These are phyloP conservation scores for Rosalia funebris DNA, from an alignment of 2,888 invertebrate genomes.

Conservation along the genomic window DNA sequence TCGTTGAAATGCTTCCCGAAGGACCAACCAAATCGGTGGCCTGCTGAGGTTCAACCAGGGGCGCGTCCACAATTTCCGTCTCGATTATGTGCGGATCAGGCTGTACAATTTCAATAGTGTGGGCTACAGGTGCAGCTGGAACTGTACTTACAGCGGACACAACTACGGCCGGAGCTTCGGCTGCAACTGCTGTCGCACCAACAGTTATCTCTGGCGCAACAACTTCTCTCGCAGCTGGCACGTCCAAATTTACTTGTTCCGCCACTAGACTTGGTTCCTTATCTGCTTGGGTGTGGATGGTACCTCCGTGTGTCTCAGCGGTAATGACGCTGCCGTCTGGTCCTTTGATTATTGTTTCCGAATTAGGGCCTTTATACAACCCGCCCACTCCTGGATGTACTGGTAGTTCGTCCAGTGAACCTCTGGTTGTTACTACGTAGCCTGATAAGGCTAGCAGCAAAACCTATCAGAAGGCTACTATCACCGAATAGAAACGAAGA, in stretches of 20 bases:
- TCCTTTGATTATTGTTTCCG: conserved; percentile 60
- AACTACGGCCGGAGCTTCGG: conserved; percentile 19
- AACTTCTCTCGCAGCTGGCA: not conserved
- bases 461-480: too few species aligned
- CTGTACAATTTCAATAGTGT: conserved; percentile 38
- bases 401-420: conserved; percentile 44
- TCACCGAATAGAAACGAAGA: too few species aligned
- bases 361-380: conserved; percentile 58
- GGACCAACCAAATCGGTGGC: conserved; percentile 55
- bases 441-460: conserved; percentile 38
- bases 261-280: conserved; percentile 46
- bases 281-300: conserved; percentile 38
- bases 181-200: conserved; percentile 1
- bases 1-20: conserved; percentile 56
- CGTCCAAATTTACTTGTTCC: conserved; percentile 25
- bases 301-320: conserved; percentile 54
- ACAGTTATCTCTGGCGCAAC: conserved; percentile 3
- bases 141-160: conserved; percentile 31
- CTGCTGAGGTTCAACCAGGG: conserved; percentile 49
- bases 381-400: conserved; percentile 58
- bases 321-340: conserved; percentile 61
- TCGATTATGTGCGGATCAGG: conserved; percentile 49
- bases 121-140: conserved; percentile 42
- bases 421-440: conserved; percentile 29
- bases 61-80: conserved; percentile 49